Evolutionary conservation across 2,888 invertebrate genomes (phyloP).

Genomic region (Parasteatoda lunata): DNA sequence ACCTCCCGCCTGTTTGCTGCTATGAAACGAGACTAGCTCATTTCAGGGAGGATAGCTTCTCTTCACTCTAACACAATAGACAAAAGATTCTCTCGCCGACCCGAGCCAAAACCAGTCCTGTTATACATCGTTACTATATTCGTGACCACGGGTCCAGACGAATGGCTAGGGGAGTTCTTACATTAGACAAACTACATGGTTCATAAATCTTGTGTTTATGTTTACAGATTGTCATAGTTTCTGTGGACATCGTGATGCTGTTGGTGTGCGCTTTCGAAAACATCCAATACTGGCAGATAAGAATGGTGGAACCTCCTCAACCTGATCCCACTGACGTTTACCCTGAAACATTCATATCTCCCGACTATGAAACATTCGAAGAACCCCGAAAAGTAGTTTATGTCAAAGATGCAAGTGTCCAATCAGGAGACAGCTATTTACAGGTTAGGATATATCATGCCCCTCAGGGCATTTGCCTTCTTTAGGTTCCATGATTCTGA

Average conservation of each 20-base stretch:
- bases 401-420: slow-evolving; percentile 50
- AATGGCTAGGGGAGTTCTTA: no score
- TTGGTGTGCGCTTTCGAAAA: slow-evolving; percentile 63
- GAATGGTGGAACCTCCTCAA: slow-evolving; percentile 53
- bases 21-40: no score
- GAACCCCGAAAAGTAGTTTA: slow-evolving; percentile 28
- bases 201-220: neutral
- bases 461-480: no score
- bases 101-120: no score
- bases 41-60: no score
- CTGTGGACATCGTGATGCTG: slow-evolving; percentile 53
- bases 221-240: slow-evolving; percentile 51
- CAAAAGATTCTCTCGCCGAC: no score
- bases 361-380: slow-evolving; percentile 41
- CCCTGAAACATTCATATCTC: slow-evolving; percentile 61
- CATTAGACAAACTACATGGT: no score
- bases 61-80: no score
- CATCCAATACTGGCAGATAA: slow-evolving; percentile 63
- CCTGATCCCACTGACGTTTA: slow-evolving; percentile 54
- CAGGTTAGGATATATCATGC: slow-evolving; percentile 2
- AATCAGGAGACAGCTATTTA: slow-evolving; percentile 39
- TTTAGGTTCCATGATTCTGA: no score
- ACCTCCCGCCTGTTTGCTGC: no score
- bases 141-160: no score
- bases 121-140: no score